Evolutionary conservation across 2,797 vertebrate genomes (phyloP).

Genomic region (Numenius phaeopus): DNA sequence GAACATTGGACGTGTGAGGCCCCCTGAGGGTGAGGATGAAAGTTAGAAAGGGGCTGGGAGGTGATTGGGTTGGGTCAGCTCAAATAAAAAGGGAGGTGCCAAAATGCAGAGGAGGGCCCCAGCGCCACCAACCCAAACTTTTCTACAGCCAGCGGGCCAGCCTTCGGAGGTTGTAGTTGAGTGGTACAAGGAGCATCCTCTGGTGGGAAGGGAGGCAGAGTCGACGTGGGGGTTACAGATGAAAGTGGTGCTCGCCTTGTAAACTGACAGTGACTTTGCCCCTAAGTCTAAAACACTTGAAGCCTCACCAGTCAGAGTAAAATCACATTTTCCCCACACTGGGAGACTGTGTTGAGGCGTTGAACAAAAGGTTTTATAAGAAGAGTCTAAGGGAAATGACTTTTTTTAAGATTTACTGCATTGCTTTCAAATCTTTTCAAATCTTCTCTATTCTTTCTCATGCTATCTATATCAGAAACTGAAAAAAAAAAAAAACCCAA

Average conservation of each 20-base stretch:
- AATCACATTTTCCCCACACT: neutral
- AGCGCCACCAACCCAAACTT: neutral
- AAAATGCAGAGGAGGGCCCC: neutral
- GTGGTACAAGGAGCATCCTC: neutral
- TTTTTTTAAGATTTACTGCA: neutral
- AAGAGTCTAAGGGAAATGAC: neutral
- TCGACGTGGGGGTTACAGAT: too few relatives aligned
- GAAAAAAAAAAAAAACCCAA: neutral
- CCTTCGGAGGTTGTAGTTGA: neutral
- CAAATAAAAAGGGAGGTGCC: neutral
- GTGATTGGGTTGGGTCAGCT: neutral
- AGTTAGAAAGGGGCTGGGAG: neutral
- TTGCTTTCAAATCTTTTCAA: neutral
- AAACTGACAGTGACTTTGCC: neutral
- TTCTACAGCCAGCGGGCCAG: neutral
- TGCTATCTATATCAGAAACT: neutral
- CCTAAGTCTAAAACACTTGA: neutral
- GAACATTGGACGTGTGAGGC: rapidly evolving
- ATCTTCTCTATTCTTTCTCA: neutral
- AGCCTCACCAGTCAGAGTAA: neutral
- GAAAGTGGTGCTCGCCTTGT: neutral
- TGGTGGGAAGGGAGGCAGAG: neutral
- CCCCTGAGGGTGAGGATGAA: neutral
- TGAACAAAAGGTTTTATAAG: neutral
- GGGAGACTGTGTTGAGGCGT: neutral